Evolutionary conservation across 2,797 vertebrate species (phyloP), one percentile per base, ranked within the genome.

Genomic region (Danio jaintianensis): DNA sequence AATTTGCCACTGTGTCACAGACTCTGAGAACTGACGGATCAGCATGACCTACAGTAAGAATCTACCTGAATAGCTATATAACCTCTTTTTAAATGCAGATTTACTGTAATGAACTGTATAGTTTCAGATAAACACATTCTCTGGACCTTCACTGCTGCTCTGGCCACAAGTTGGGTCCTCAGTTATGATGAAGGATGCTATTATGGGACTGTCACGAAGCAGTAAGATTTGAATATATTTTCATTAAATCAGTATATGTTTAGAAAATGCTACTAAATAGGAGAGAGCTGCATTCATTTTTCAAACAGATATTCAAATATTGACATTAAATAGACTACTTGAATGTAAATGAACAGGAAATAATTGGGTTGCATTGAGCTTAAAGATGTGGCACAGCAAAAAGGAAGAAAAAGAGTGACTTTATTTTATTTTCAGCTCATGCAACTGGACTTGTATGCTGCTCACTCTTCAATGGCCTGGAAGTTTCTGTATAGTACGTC

Each of bases 391-490:
- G 18, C 20, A 29, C 7, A 29, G n/a, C 7, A 45, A 22, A 43
- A 5, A 22, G 36, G 55, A 20, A 36, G 11, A 70, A 20, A 47
- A 16, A 10, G 3, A 6, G 18, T 18, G 22, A 59, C 18, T 47
- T 40, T 36, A 58, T 43, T 48, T 29, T 8, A 53, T 69, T 29
- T 63, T 62, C 80, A 90, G 88, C 59, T 74, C 59, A 58, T 94
- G 94, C 80, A 75, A 83, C 68, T 94, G 94, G 94, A 88, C 84
- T 2, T 94, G 94, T 62, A 43, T 93, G 62, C 15, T 72, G 18
- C 92, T 94, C 71, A 91, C 92, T 1, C 82, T 94, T 81, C 91
- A 94, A 87, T 94, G 94, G 94, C 94, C 93, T 0, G 91, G 82
- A 15, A 87, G 88, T 0, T 95, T 94, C 90, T 94, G 94, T 58